These are phyloP conservation scores for Pangasianodon gigas DNA, from an alignment of 2,113 vertebrate species.

Conservation along the genomic window DNA sequence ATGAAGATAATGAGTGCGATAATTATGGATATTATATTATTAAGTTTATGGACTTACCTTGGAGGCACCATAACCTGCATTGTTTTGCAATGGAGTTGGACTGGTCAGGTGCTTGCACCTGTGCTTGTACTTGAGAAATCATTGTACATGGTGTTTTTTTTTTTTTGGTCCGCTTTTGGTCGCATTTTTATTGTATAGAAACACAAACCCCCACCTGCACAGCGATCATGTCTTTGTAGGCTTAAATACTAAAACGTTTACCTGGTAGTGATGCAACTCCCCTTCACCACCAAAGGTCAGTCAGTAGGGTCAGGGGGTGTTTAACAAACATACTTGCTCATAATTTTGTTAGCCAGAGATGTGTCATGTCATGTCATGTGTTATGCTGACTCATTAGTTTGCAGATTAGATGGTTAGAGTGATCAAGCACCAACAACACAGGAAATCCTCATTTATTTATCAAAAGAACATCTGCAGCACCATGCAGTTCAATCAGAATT, in stretches of 20 bases:
- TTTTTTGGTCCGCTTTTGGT: background rate
- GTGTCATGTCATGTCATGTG: background rate
- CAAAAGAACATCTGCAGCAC: too few relatives aligned
- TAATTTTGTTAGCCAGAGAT: background rate
- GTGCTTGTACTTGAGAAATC: too few relatives aligned
- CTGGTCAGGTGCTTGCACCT: too few relatives aligned
- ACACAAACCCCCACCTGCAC: background rate
- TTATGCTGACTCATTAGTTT: background rate
- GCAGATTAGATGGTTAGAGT: background rate
- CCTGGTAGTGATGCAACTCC: background rate
- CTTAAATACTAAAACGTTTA: background rate
- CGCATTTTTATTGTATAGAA: background rate
- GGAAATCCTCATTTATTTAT: too few relatives aligned
- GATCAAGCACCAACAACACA: background rate
- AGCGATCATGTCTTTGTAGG: background rate
- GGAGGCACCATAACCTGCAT: background rate
- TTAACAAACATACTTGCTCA: background rate
- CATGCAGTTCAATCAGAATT: too few relatives aligned
- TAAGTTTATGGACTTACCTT: background rate
- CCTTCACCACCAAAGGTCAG: background rate
- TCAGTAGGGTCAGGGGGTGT: background rate
- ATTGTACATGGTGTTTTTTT: too few relatives aligned
- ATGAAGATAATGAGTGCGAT: constrained; percentile 4
- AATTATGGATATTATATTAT: background rate
- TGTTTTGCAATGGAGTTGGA: background rate